A percentile compares a stretch with the other conserved stretches of the same genome.
phyloP scores from a whole-genome alignment of 2,113 vertebrate species.

The Condylura cristata region DNA sequence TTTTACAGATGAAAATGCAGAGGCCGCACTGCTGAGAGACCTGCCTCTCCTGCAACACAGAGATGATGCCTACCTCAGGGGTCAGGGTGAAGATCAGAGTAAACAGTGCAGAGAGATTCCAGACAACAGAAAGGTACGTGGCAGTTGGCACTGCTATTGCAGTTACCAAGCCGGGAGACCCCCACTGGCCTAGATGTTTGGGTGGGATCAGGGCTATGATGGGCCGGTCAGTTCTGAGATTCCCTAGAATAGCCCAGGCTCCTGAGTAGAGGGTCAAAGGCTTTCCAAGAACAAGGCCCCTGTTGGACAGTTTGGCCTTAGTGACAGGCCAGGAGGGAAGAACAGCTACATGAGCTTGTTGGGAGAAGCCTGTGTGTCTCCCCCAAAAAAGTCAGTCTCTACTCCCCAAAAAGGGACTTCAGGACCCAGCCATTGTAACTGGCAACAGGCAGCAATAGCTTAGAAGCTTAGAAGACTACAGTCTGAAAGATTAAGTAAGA shows the following conservation, averaged over 20 bases:
- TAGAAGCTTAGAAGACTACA: neutral
- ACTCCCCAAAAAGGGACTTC: neutral
- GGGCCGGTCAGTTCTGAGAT: neutral
- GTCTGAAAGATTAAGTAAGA: neutral
- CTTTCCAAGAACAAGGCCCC: neutral
- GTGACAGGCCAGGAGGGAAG: neutral
- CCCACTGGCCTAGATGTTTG: neutral
- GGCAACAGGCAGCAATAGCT: neutral
- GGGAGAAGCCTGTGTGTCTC: neutral
- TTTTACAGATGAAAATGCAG: conserved; percentile 23
- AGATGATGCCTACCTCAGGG: neutral
- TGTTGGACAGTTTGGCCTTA: neutral
- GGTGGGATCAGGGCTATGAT: neutral
- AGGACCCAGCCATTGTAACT: neutral
- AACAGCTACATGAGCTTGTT: neutral
- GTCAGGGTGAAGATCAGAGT: too few species aligned
- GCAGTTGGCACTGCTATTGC: neutral
- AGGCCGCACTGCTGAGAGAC: neutral
- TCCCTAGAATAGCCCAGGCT: neutral
- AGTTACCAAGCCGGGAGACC: neutral
- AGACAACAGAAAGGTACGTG: neutral
- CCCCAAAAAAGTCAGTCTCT: neutral
- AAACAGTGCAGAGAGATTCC: neutral
- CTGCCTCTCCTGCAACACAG: neutral
- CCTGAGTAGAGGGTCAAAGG: neutral